These are phyloP conservation scores for Merluccius polli DNA, from an alignment of 2,797 vertebrate species.

Conservation along the genomic window DNA sequence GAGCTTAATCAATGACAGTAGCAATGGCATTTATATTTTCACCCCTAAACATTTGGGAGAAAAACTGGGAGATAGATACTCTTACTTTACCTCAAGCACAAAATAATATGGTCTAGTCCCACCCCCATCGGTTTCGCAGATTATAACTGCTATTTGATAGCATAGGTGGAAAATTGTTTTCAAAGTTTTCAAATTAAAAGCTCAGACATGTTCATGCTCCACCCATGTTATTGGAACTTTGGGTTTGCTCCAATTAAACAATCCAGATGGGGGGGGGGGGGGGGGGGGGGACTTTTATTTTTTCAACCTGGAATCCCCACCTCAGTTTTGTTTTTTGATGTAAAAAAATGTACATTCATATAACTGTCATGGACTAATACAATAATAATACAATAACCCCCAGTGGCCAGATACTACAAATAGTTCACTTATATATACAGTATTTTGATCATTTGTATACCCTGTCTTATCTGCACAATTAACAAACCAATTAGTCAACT, in stretches of 20 bases:
- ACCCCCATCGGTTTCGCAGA: neutral
- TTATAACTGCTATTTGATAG: neutral
- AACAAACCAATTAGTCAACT: conserved; percentile 5
- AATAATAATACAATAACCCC: neutral
- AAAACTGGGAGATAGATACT: no score
- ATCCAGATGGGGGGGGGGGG: neutral
- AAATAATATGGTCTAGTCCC: neutral
- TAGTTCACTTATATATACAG: neutral
- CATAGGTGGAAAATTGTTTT: neutral
- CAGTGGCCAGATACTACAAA: neutral
- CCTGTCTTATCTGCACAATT: neutral
- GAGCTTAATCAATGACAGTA: neutral
- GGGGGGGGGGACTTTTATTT: neutral
- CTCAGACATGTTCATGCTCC: neutral
- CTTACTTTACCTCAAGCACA: neutral
- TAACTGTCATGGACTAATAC: neutral
- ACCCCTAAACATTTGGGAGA: no score
- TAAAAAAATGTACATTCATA: neutral
- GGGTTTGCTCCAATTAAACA: neutral
- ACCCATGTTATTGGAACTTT: neutral
- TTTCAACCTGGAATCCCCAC: conserved; percentile 1
- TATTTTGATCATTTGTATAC: neutral
- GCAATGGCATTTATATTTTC: neutral
- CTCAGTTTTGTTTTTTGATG: neutral
- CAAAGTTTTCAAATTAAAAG: neutral